A percentile compares a stretch with the other conserved stretches of the same genome.
phyloP scores from a whole-genome alignment of 1,140 invertebrate genomes.

The Drosophila mojavensis region DNA sequence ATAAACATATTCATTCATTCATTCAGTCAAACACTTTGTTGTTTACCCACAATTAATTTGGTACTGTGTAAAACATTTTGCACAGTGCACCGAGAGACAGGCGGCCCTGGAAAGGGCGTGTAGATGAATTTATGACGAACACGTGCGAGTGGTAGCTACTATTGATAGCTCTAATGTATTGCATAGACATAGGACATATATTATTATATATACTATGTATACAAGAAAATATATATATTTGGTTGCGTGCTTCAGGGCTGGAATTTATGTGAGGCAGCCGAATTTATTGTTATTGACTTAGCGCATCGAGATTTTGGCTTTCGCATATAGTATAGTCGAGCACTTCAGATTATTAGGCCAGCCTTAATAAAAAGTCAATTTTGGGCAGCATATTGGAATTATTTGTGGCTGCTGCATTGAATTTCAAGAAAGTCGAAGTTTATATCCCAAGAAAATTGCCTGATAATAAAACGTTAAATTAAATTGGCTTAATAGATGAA shows the following conservation, averaged over 20 bases:
- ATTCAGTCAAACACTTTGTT: background rate
- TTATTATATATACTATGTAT: constrained; percentile 4
- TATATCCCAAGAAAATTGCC: background rate
- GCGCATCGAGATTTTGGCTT: constrained; percentile 20
- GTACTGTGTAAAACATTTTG: constrained; percentile 35
- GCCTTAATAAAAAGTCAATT: constrained; percentile 51
- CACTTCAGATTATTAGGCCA: constrained; percentile 39
- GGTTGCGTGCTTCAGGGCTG: constrained; percentile 34
- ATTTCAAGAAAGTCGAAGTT: constrained; percentile 6
- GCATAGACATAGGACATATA: constrained; percentile 21
- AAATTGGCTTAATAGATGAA: no score
- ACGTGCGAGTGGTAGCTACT: constrained; percentile 38
- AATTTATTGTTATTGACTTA: constrained; percentile 77
- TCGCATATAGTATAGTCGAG: constrained; percentile 4
- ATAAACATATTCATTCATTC: no score
- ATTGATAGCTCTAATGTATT: constrained; percentile 11
- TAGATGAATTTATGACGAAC: constrained; percentile 61
- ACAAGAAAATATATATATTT: constrained; percentile 9
- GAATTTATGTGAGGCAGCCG: constrained; percentile 58
- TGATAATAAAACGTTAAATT: background rate
- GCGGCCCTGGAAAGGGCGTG: no score
- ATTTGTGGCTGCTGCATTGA: constrained; percentile 14
- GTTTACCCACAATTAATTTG: constrained; percentile 30
- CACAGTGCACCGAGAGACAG: constrained; percentile 12
- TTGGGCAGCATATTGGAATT: constrained; percentile 2